Base-by-base conservation (phyloP, 2,797 vertebrate genomes). In the Labroides dimidiatus region DNA sequence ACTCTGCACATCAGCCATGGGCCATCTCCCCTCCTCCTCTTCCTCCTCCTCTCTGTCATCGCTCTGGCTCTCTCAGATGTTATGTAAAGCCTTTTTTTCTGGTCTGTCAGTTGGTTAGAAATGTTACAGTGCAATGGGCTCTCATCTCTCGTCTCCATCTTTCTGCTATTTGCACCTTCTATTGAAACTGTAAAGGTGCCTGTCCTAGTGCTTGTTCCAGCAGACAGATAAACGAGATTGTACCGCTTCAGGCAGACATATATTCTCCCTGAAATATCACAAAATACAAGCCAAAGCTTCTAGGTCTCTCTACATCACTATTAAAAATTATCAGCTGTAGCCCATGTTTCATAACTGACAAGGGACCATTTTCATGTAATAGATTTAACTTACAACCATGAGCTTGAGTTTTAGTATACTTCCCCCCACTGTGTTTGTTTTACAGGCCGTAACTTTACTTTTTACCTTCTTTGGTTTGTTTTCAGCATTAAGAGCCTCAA, bases 81-180 rank as follows among this genome's bases (percentile, higher is more conserved):
- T 87, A 80, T 54, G 59, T 84, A 72, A 85, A 69, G 45, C 59
- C 2, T 69, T 79, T 85, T n/a, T 53, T 63, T 78, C 66, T 72
- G 52, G 49, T 75, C 57, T 78, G 72, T 84, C 75, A 70, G 66
- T 68, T 68, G 19, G 47, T 73, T 49, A 76, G 60, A 68, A 21
- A 8, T 64, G 67, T 65, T 47, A 47, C 20, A 50, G 23, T 52
- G 55, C 42, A 51, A 21, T 42, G 45, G 44, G 44, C 51, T 69
- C 56, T 52, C 44, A 57, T 72, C 61, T 66, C 20, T 48, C 19
- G 14, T 39, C 13, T 39, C 37, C 37, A 5, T 73, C 20, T 65
- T 24, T 49, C 19, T 53, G 55, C 45, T 69, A 59, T 68, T 64
- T 71, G 53, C 19, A 63, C 61, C 47, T 60, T 75, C 77, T 52